Percentiles rank a stretch among this genome's conserved stretches.
These are phyloP conservation scores for Lasioglossum leucozonium DNA, from an alignment of 2,888 invertebrate genomes.

Conservation along the genomic window DNA sequence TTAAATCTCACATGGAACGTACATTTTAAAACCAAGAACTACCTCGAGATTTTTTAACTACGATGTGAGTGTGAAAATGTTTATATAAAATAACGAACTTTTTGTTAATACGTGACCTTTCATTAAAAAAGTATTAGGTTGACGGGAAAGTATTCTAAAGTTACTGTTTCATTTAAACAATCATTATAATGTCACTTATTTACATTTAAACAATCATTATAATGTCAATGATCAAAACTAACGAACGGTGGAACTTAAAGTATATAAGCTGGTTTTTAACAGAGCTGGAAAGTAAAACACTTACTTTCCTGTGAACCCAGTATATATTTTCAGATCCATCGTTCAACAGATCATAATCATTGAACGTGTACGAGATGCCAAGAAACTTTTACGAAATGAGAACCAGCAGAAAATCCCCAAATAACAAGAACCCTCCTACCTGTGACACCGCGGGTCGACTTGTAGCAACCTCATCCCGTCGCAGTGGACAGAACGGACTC, in stretches of 20 bases:
- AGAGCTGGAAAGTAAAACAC: too few relatives aligned
- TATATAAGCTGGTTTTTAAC: background rate
- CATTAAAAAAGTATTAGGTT: background rate
- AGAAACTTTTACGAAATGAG: too few relatives aligned
- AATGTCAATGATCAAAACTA: background rate
- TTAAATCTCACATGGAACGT: background rate
- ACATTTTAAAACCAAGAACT: background rate
- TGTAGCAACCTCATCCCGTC: slow-evolving; percentile 38
- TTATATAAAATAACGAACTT: background rate
- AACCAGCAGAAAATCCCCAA: background rate
- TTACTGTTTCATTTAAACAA: background rate
- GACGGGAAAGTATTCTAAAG: background rate
- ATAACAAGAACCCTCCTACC: slow-evolving; percentile 63
- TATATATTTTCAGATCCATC: too few relatives aligned
- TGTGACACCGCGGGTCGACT: slow-evolving; percentile 38
- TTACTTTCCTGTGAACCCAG: too few relatives aligned
- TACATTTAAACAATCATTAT: background rate
- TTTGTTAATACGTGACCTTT: background rate
- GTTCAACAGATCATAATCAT: background rate
- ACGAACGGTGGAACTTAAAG: background rate
- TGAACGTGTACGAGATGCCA: background rate
- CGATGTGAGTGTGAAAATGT: background rate
- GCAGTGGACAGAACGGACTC: slow-evolving; percentile 35
- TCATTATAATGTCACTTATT: background rate
- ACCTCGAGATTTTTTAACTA: background rate